Percentiles rank a stretch among this genome's conserved stretches.
phyloP scores from a whole-genome alignment of 1,140 invertebrate species.

The Oncopodura yosiiana region DNA sequence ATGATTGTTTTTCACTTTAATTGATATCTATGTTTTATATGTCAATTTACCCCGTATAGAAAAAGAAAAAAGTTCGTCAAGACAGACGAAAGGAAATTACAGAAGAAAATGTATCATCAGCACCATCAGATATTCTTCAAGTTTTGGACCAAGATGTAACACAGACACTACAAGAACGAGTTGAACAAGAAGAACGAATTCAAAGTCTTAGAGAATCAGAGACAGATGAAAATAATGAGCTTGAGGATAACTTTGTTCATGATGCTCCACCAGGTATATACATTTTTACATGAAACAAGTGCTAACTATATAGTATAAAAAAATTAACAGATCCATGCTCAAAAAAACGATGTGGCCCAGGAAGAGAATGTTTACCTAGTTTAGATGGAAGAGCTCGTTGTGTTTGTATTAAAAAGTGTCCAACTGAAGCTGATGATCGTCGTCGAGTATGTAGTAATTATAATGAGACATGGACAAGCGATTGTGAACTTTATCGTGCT shows the following conservation, averaged over 20 bases:
- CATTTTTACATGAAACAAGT: not conserved
- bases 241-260: conserved; percentile 19
- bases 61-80: conserved; percentile 16
- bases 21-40: not conserved
- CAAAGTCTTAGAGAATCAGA: conserved; percentile 18
- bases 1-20: too few relatives aligned
- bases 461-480: conserved; percentile 85
- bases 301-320: not conserved
- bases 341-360: conserved; percentile 78
- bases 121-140: conserved; percentile 16
- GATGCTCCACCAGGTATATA: conserved; percentile 10
- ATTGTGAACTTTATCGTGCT: conserved; percentile 83
- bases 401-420: conserved; percentile 73
- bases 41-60: not conserved
- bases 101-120: not conserved
- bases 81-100: conserved; percentile 16
- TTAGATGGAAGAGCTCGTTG: conserved; percentile 65
- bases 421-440: conserved; percentile 62
- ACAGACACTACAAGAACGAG: conserved; percentile 13
- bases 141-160: conserved; percentile 24
- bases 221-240: conserved; percentile 18
- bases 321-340: conserved; percentile 60
- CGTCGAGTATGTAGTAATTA: conserved; percentile 78
- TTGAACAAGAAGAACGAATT: conserved; percentile 19
- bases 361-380: conserved; percentile 69